Evolutionary conservation across 1,140 invertebrate genomes (phyloP).

Genomic region (Drosophila erecta): DNA sequence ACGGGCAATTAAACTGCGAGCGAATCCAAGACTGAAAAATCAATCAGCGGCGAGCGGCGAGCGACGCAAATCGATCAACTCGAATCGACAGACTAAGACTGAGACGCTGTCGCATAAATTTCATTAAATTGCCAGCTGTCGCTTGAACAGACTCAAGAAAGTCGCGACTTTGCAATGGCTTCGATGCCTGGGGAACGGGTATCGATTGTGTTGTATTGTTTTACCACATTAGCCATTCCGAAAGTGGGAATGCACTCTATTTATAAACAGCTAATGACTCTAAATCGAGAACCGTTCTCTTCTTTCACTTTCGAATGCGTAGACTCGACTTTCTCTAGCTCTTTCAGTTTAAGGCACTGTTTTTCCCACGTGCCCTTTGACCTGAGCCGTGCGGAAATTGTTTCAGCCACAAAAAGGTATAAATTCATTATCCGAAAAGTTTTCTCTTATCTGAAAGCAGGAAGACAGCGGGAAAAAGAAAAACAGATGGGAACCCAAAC

Average conservation of each 20-base stretch:
- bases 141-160: conserved; percentile 60
- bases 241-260: conserved; percentile 64
- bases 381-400: conserved; percentile 59
- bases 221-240: conserved; percentile 35
- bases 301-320: conserved; percentile 31
- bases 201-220: conserved; percentile 18
- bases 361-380: conserved; percentile 32
- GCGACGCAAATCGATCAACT: conserved; percentile 38
- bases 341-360: conserved; percentile 10
- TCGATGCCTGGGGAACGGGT: conserved; percentile 15
- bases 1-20: conserved; percentile 49
- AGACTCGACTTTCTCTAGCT: conserved; percentile 17
- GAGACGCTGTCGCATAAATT: conserved; percentile 61
- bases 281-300: conserved; percentile 45
- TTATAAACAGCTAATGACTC: conserved; percentile 53
- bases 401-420: conserved; percentile 55
- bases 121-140: conserved; percentile 70
- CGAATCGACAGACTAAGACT: conserved; percentile 28
- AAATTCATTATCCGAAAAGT: conserved; percentile 67
- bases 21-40: conserved; percentile 43
- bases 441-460: conserved; percentile 13
- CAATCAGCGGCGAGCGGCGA: conserved; percentile 37
- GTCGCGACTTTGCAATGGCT: conserved; percentile 51
- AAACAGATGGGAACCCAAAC: neutral
- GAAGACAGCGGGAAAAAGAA: conserved; percentile 3